Percentiles rank a stretch among this genome's conserved stretches.
These are phyloP conservation scores for Rugalucina vietnamica DNA, from an alignment of 2,888 invertebrate species.

Conservation along the genomic window DNA sequence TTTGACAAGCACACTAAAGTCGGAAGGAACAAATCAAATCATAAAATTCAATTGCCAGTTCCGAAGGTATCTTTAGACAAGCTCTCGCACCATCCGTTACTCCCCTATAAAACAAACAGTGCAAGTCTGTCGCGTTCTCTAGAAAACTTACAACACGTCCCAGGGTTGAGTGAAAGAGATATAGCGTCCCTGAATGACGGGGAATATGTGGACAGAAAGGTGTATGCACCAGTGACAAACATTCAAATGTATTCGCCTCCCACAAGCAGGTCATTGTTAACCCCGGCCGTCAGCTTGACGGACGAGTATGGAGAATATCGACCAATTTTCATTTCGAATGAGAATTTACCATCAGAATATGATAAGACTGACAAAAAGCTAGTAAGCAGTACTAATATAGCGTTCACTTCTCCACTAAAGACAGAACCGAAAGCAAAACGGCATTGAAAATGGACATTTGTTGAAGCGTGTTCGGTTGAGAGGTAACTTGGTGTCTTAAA, in stretches of 20 bases:
- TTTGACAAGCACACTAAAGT: not conserved
- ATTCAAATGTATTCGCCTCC: slow-evolving; percentile 38
- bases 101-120: slow-evolving; percentile 33
- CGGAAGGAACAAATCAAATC: not conserved
- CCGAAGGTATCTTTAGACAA: slow-evolving; percentile 48
- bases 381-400: slow-evolving; percentile 47
- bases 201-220: not conserved
- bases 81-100: slow-evolving; percentile 20
- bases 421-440: slow-evolving; percentile 46
- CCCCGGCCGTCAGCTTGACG: slow-evolving; percentile 13
- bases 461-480: no score
- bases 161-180: not conserved
- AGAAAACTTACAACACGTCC: slow-evolving; percentile 21
- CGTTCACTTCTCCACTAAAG: slow-evolving; percentile 47
- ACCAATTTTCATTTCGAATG: not conserved
- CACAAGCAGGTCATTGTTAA: not conserved
- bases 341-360: not conserved
- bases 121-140: slow-evolving; percentile 48
- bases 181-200: not conserved
- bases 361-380: slow-evolving; percentile 29
- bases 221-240: slow-evolving; percentile 22
- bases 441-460: slow-evolving; percentile 21
- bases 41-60: slow-evolving; percentile 24
- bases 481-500: no score
- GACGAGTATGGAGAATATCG: slow-evolving; percentile 25